Evolutionary conservation across 1,140 invertebrate species (phyloP).

Genomic region (Lordiphosa collinella): DNA sequence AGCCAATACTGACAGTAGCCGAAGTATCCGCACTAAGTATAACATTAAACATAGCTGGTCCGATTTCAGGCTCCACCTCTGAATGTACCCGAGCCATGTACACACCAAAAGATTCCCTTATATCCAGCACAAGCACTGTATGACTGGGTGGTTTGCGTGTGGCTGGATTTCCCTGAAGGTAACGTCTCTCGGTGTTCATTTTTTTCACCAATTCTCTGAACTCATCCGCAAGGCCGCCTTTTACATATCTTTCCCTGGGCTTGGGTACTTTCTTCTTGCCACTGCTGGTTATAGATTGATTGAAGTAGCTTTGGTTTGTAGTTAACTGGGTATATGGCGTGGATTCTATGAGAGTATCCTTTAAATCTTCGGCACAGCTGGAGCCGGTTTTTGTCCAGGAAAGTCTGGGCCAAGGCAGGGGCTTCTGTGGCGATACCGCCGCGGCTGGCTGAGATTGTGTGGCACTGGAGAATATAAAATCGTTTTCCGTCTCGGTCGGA

Average conservation of each 20-base stretch:
- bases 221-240: background rate
- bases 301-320: background rate
- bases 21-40: background rate
- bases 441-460: background rate
- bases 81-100: background rate
- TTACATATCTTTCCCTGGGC: background rate
- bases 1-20: background rate
- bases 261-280: background rate
- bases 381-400: background rate
- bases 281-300: background rate
- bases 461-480: background rate
- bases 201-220: background rate
- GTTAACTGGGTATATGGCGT: background rate
- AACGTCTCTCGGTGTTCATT: background rate
- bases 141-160: constrained; percentile 1
- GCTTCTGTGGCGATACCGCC: background rate
- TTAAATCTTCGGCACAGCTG: background rate
- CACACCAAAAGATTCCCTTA: background rate
- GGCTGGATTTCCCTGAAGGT: background rate
- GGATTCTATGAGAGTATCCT: background rate
- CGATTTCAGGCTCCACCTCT: background rate
- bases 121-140: background rate
- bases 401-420: background rate
- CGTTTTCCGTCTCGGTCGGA: background rate
- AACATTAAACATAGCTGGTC: background rate